phyloP scores from a whole-genome alignment of 2,888 invertebrate species.

The Argyra leucocephala region DNA sequence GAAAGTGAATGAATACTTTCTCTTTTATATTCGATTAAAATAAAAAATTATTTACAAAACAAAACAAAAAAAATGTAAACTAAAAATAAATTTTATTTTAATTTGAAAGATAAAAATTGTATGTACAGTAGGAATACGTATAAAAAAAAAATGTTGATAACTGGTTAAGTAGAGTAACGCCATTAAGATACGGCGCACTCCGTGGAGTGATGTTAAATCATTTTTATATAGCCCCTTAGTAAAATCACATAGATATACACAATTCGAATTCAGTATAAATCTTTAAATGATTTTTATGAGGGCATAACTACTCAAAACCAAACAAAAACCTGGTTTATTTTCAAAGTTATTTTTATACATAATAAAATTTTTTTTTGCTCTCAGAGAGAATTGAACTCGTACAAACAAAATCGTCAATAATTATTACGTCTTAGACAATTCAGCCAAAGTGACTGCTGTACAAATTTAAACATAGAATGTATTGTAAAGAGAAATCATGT shows the following conservation, averaged over 20 bases:
- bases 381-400: neutral
- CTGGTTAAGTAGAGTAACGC: no score
- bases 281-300: neutral
- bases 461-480: no score
- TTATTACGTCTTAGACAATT: neutral
- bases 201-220: constrained; percentile 1
- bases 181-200: neutral
- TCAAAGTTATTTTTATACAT: neutral
- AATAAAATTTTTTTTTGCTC: neutral
- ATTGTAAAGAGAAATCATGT: no score
- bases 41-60: no score
- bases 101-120: no score
- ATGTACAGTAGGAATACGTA: no score
- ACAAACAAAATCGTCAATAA: neutral
- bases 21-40: no score
- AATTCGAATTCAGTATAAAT: neutral
- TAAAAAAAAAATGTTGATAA: no score
- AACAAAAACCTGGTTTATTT: neutral
- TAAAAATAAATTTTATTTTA: no score
- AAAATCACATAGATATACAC: neutral
- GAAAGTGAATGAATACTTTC: no score
- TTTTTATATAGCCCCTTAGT: neutral
- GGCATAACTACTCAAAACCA: neutral
- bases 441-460: neutral
- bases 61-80: no score